phyloP scores from a whole-genome alignment of 2,113 vertebrate genomes.

The Salvator merianae region DNA sequence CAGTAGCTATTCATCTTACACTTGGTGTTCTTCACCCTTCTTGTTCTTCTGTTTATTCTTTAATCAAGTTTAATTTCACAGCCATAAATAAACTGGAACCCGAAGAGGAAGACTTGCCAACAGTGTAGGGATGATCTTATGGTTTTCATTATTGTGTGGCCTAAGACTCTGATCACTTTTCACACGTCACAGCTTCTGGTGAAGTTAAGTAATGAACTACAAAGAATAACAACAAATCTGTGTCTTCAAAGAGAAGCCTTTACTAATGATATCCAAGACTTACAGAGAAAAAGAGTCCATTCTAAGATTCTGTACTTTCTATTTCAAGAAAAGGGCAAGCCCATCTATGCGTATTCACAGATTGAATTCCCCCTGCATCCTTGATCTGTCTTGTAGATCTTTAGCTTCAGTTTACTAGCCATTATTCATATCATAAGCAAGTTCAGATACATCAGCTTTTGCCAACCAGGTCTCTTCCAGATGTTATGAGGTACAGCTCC shows the following conservation, averaged over 20 bases:
- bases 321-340: too few species aligned
- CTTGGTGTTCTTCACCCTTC: background rate
- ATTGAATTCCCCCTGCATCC: too few species aligned
- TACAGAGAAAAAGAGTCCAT: too few species aligned
- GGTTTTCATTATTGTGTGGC: background rate
- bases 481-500: too few species aligned
- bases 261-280: background rate
- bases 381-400: too few species aligned
- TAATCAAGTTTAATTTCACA: background rate
- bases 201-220: background rate
- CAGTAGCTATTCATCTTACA: background rate
- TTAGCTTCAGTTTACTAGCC: too few species aligned
- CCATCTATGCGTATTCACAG: too few species aligned
- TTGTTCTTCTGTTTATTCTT: background rate
- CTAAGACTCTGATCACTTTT: background rate
- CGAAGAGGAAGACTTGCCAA: background rate
- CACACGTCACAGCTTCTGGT: background rate
- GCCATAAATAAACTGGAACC: background rate
- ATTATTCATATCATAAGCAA: too few species aligned
- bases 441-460: too few species aligned
- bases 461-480: too few species aligned
- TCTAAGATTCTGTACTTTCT: too few species aligned
- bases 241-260: background rate
- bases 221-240: background rate
- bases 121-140: background rate